A percentile compares a stretch with the other conserved stretches of the same genome.
Evolutionary conservation across 2,888 invertebrate genomes (phyloP).

Genomic region (Rhagonycha lutea): DNA sequence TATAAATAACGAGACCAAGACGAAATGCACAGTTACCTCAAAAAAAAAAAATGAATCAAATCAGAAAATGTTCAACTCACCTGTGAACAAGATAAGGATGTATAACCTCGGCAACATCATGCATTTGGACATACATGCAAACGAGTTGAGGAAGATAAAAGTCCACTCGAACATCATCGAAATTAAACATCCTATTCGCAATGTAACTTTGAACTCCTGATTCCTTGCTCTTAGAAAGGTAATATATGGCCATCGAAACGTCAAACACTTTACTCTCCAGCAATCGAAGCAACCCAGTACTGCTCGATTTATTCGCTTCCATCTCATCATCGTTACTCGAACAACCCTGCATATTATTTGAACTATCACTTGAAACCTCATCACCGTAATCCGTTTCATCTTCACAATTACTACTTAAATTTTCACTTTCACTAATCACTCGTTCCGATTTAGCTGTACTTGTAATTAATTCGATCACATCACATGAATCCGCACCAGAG

Average conservation of each 20-base stretch:
- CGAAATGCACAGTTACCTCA: constrained; percentile 48
- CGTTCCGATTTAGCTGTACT: constrained; percentile 14
- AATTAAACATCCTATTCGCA: constrained; percentile 96
- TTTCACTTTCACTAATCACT: constrained; percentile 11
- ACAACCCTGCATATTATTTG: constrained; percentile 40
- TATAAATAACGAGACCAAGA: neutral
- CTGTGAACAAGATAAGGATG: constrained; percentile 82
- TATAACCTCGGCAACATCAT: constrained; percentile 92
- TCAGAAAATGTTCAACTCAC: constrained; percentile 55
- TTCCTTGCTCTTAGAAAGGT: constrained; percentile 97
- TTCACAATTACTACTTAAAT: neutral
- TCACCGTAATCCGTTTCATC: neutral
- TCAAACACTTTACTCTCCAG: constrained; percentile 98
- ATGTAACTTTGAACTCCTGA: constrained; percentile 97
- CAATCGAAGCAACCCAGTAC: constrained; percentile 78
- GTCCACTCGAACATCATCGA: constrained; percentile 89
- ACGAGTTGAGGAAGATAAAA: constrained; percentile 97
- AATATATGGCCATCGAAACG: constrained; percentile 97
- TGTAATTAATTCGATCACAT: constrained; percentile 18
- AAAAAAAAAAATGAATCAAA: constrained; percentile 11
- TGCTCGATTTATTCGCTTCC: constrained; percentile 36
- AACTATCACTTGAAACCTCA: constrained; percentile 4
- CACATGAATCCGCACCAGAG: constrained; percentile 53
- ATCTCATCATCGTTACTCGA: constrained; percentile 37
- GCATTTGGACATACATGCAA: constrained; percentile 98